These are phyloP conservation scores for Drusus annulatus DNA, from an alignment of 1,140 invertebrate genomes.

Conservation along the genomic window DNA sequence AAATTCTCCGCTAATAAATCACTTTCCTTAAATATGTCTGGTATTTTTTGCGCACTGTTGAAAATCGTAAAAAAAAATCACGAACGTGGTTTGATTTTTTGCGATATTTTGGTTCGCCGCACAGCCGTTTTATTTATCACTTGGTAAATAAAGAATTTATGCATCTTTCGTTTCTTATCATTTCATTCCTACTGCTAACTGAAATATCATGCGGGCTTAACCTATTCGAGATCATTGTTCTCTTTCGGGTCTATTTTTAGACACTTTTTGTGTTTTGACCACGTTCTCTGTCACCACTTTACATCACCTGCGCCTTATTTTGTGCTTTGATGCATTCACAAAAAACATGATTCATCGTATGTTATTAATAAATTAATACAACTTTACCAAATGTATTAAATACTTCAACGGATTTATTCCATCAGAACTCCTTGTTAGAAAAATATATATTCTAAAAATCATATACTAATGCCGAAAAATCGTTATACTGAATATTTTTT, in stretches of 20 bases:
- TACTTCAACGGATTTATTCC: too few species aligned
- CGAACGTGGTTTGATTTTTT: not conserved
- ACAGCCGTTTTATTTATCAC: not conserved
- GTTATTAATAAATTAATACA: too few species aligned
- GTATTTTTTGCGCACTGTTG: not conserved
- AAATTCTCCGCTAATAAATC: not conserved
- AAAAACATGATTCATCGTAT: not conserved
- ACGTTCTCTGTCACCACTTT: not conserved
- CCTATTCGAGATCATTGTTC: conserved; percentile 44
- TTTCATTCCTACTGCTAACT: not conserved
- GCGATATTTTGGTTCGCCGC: not conserved
- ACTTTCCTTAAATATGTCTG: not conserved
- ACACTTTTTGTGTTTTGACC: conserved; percentile 21
- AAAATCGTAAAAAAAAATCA: not conserved
- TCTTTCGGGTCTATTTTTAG: conserved; percentile 49
- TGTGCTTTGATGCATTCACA: not conserved
- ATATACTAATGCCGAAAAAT: too few species aligned
- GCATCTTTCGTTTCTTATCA: not conserved
- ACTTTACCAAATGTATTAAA: too few species aligned
- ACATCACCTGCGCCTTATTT: conserved; percentile 4
- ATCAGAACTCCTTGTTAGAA: too few species aligned
- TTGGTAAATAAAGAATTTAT: not conserved
- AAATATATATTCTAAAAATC: too few species aligned
- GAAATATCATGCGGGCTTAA: conserved; percentile 33
- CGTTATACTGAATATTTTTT: too few species aligned